Percentiles rank a stretch among this genome's conserved stretches.
phyloP scores from a whole-genome alignment of 2,113 vertebrate genomes.

The Carettochelys insculpta region DNA sequence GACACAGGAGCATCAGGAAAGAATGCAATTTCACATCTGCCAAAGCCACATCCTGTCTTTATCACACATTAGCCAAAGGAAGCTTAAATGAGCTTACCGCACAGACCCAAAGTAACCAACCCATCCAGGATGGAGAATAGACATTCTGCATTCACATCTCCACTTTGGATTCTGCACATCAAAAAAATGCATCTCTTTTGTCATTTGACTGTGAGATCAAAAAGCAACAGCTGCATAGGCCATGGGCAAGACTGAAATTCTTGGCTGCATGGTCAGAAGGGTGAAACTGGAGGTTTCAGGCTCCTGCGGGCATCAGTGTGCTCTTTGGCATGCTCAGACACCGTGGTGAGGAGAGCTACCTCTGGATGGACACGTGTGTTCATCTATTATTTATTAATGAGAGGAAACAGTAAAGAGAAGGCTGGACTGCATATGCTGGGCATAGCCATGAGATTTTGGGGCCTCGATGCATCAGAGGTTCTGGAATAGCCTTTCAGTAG shows the following conservation, averaged over 20 bases:
- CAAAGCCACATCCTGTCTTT: slow-evolving; percentile 17
- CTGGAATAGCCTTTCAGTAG: neutral
- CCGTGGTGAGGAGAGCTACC: neutral
- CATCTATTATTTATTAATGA: neutral
- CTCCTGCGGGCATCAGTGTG: neutral
- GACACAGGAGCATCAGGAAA: neutral
- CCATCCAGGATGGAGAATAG: neutral
- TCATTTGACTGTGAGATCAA: neutral
- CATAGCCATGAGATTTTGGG: neutral
- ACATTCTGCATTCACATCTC: neutral
- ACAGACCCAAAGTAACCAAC: neutral
- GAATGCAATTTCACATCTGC: slow-evolving; percentile 32
- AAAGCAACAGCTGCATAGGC: neutral
- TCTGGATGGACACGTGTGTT: neutral
- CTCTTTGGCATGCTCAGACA: neutral
- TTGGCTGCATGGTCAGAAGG: neutral
- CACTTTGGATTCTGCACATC: neutral
- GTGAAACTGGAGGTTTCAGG: neutral
- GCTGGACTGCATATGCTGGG: neutral
- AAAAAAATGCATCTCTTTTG: neutral
- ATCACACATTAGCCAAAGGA: neutral
- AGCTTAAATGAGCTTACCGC: slow-evolving; percentile 2
- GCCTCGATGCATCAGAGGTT: neutral
- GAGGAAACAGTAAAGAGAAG: neutral
- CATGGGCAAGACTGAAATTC: neutral